Evolutionary conservation across 2,113 vertebrate genomes (phyloP).

Genomic region (Anarrhichthys ocellatus): DNA sequence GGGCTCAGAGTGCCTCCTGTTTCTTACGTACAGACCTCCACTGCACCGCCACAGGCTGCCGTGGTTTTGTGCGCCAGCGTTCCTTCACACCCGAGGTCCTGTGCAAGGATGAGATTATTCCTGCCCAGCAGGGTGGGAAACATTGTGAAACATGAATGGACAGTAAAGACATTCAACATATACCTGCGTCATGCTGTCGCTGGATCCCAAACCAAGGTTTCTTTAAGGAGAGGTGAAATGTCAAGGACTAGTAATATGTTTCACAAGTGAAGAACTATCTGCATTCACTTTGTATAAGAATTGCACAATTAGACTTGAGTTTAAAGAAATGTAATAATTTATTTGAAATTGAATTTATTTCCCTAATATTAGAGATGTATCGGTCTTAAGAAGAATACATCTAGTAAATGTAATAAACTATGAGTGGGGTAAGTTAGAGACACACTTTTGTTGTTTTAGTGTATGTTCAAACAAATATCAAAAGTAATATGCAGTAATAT

Average conservation of each 20-base stretch:
- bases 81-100: constrained; percentile 16
- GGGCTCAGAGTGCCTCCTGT: constrained; percentile 45
- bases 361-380: constrained; percentile 40
- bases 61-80: constrained; percentile 13
- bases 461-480: constrained; percentile 56
- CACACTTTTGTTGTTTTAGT: constrained; percentile 45
- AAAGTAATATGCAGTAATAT: constrained; percentile 1
- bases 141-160: background rate
- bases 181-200: background rate
- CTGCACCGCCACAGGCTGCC: constrained; percentile 3
- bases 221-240: constrained; percentile 13
- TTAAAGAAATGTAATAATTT: constrained; percentile 40
- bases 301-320: constrained; percentile 55
- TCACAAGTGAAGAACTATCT: constrained; percentile 56
- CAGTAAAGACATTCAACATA: constrained; percentile 24
- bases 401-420: constrained; percentile 27
- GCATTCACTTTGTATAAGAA: constrained; percentile 55
- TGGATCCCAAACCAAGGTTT: constrained; percentile 17
- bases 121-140: background rate
- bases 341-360: constrained; percentile 56
- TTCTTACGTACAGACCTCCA: constrained; percentile 26
- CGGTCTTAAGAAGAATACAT: background rate
- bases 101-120: constrained; percentile 54
- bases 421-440: constrained; percentile 39
- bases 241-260: constrained; percentile 9